Base-by-base conservation (phyloP, 2,888 invertebrate species). In the Euplagia quadripunctaria region DNA sequence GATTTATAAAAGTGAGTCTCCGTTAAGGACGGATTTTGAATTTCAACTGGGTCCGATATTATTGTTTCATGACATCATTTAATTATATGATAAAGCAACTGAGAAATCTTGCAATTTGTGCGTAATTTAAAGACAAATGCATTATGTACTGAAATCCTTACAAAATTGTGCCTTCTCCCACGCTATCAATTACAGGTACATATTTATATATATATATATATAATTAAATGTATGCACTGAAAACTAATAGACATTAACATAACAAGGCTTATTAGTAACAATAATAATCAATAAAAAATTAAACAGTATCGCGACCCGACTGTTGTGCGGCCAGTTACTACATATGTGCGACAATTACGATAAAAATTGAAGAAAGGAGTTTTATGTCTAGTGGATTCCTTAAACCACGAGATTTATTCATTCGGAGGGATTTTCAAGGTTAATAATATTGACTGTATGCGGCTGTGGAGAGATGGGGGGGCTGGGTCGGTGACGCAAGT, bases 231-330 rank as follows among this genome's bases (percentile, higher is more conserved):
- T 64, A 78, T 83, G 86, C 87, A 88, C 88, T 88, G 87, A 86
- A 87, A 88, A 86, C 82, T 51, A 76, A 75, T 65, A 75, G 20
- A 58, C 68, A 65, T 72, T 31, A 71, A 75, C 65, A 72, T 70
- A 82, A 74, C 43, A 75, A 52, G 70, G 72, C 75, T 75, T 80
- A 84, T 74, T 66, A 75, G 78, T 70, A 70, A 77, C 17, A 51
- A 75, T 67, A 66, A 73, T 20, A 52, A 74, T 67, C n/a, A 70
- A 61, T 70, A 64, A 70, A 63, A 80, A 78, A 79, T 79, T 71
- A 82, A 79, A 72, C 77, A 79, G 82, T 79, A 78, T 85, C 87
- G 91, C 91, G 90, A 90, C 90, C 90, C 89, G 78, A 76, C 66
- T 74, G 16, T 76, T 78, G 71, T 81, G 79, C 81, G 83, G 82